Conservation (phyloP, 2,888 invertebrate species). For the Sphaeridia pumilis region DNA sequence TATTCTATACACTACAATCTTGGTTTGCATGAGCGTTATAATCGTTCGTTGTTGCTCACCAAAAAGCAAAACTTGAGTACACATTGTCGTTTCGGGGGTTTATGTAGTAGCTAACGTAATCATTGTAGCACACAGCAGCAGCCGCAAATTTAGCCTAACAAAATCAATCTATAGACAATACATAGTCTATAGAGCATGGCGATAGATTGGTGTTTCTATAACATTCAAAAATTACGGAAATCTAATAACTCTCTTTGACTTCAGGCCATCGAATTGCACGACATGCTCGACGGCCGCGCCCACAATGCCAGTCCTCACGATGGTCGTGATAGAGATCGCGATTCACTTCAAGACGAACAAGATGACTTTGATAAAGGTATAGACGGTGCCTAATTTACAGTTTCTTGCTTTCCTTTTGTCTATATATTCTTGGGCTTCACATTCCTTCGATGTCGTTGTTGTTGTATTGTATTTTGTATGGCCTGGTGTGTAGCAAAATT, state of each 20-base stretch:
- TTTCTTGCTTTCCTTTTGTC: not conserved
- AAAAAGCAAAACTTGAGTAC: too few relatives aligned
- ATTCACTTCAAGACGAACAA: constrained; percentile 45
- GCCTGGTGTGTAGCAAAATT: too few relatives aligned
- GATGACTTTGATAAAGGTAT: constrained; percentile 28
- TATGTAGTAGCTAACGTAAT: too few relatives aligned
- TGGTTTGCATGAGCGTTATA: too few relatives aligned
- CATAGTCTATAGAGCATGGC: too few relatives aligned
- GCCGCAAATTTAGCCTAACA: too few relatives aligned
- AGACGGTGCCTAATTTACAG: not conserved
- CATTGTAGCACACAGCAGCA: too few relatives aligned
- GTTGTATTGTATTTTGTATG: too few relatives aligned
- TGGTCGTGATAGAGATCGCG: constrained; percentile 34
- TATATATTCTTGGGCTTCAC: not conserved
- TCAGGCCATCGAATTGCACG: constrained; percentile 70
- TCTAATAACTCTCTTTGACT: constrained; percentile 26
- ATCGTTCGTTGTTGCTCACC: too few relatives aligned
- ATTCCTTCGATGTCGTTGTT: constrained; percentile 1
- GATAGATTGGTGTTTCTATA: not conserved
- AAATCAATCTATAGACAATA: too few relatives aligned
- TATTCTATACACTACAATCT: too few relatives aligned
- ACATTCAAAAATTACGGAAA: not conserved
- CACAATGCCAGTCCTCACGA: constrained; percentile 38
- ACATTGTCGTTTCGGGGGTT: too few relatives aligned
- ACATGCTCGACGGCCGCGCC: constrained; percentile 43